Base-by-base conservation (phyloP, 92 coral and sea anemone species). In the Umimayanthus kanabou region DNA sequence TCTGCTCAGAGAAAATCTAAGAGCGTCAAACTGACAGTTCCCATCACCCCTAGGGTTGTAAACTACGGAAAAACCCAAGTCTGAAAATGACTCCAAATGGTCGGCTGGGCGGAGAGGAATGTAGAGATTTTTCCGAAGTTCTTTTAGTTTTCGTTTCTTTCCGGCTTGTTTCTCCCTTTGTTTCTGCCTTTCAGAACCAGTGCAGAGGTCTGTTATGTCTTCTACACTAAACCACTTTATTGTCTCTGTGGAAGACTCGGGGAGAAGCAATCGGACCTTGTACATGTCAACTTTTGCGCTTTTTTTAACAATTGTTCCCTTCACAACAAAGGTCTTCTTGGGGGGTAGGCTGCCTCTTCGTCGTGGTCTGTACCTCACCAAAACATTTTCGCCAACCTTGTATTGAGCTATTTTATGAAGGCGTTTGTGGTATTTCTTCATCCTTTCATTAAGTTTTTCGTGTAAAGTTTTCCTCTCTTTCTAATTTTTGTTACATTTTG, bases 21-120 rank as follows among this genome's bases (percentile, higher is more conserved):
- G 22, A 9, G 92, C 92, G 16, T 73, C 85, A 71, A 85, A 67
- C 80, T 85, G 81, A 42, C 89, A 86, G 61, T 90, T 86, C 25
- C 92, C 90, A 77, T 90, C 84, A 65, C 88, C 90, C 30, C 87
- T 76, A 23, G 90, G 92, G 39, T 81, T 87, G 75, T 90, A 74
- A 55, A 81, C 26, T 37, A 90, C 39, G 29, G 88, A 47, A 49
- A 86, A 80, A 80, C 55, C 83, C 67, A 87, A 30, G 83, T 86
- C 84, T 9, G 83, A 47, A 80, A 80, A 90, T 72, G 76, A 6
- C 76, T 72, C 76, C 76, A 72, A 72, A 72, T 72, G 76, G 76
- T 72, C 76, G 76, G 76, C 76, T 72, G 76, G 76, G 15, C 76
- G 76, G 20, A 72, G 76, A 10, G 76, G 43, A 75, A 76, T 57